Evolutionary conservation across 2,113 vertebrate genomes (phyloP), one percentile per base, ranked within the genome.

Genomic region (Hyla sarda): DNA sequence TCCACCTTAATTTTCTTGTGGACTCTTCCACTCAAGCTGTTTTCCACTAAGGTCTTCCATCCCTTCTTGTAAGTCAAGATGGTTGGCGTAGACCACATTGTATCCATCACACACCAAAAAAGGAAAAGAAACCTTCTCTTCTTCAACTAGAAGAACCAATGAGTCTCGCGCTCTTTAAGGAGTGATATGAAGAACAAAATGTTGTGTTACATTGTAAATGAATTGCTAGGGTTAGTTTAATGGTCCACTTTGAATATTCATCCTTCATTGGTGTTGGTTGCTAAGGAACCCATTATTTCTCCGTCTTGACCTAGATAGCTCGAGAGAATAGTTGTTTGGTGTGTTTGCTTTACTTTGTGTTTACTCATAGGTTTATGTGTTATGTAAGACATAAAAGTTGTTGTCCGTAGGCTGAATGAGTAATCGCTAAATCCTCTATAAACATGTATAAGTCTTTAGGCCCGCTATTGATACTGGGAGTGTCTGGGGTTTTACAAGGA

Each of bases 1-100:
- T 89, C 89, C 17, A 93, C 62, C 77, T 88, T 92, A 16, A 92
- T 79, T 41, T 90, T 91, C 87, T 88, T 91, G 34, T 88, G 87
- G 25, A 89, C 87, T 72, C 88, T 19, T 0, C 77, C 41, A 8
- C 85, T 89, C 0, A 56, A 88, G 45, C 87, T 82, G 0, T 71
- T 77, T 67, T 91, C 91, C n/a, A 25, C 54, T 7, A 91, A 87
- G 28, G 72, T 90, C 25, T 87, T 91, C 90, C 91, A 91, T 11
- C 60, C 74, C 0, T 0, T 86, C 17, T 83, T 71, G 19, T 45
- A 23, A 45, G 13, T 9, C 7, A 12, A 48, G 82, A 82, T 45
- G n/a, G 48, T 32, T 5, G 48, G 34, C n/a, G 8, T 21, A 1
- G 84, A 11, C 14, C 14, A 34, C 0, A 62, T 10, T 23, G 30